Conservation (phyloP, 2,888 invertebrate genomes). For the Dasysyrphus albostriatus region DNA sequence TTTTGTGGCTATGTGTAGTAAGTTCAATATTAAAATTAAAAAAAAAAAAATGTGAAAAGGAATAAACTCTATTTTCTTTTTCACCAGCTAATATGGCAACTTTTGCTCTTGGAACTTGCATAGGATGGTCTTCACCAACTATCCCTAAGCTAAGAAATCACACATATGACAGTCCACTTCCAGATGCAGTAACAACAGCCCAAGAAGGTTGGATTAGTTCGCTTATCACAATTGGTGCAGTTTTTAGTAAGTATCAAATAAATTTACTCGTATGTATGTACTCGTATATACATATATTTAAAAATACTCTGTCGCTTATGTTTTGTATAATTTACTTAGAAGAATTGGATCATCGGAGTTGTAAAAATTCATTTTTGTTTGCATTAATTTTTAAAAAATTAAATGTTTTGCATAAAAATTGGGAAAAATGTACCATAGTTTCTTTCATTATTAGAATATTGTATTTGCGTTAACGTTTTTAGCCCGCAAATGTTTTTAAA, state of each 20-base stretch:
- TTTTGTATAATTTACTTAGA: no score
- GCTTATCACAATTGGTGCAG: slow-evolving; percentile 88
- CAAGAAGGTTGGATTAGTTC: slow-evolving; percentile 91
- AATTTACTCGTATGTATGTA: no score
- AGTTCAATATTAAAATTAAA: neutral
- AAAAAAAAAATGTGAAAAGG: neutral
- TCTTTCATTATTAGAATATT: no score
- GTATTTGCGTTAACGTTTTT: no score
- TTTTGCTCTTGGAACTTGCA: slow-evolving; percentile 87
- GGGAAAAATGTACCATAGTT: no score
- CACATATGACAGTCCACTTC: slow-evolving; percentile 82
- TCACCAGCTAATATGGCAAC: slow-evolving; percentile 87
- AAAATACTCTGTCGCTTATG: no score
- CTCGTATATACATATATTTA: no score
- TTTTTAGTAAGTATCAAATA: slow-evolving; percentile 85
- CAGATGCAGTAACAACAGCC: slow-evolving; percentile 84
- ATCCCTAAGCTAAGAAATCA: slow-evolving; percentile 85
- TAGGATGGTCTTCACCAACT: slow-evolving; percentile 91
- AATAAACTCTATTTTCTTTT: slow-evolving; percentile 33
- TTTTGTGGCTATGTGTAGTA: slow-evolving; percentile 9
- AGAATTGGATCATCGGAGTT: no score
- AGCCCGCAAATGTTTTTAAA: no score
- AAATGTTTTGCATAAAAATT: no score
- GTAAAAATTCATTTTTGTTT: no score
- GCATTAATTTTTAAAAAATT: no score